Percentiles rank a stretch among this genome's conserved stretches.
Conservation (phyloP, 2,888 invertebrate genomes). For the Nesidiocoris tenuis region DNA sequence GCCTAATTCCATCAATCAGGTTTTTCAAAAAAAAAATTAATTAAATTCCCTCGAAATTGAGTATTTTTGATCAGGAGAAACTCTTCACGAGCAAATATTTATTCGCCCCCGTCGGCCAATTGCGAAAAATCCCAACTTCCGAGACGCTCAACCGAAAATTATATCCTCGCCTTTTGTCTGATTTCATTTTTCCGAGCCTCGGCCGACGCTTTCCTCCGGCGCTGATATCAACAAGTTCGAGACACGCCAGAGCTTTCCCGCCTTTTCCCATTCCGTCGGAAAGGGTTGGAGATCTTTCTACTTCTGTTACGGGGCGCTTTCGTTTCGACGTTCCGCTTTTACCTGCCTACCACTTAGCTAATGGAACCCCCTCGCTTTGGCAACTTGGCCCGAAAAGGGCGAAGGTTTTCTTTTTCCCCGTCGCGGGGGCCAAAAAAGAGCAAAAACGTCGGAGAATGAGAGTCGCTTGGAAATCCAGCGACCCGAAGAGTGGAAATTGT, state of each 20-base stretch:
- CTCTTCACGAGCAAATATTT: too few relatives aligned
- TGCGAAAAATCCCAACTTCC: too few relatives aligned
- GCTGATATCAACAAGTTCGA: conserved; percentile 36
- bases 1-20: too few relatives aligned
- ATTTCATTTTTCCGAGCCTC: background rate
- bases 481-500: conserved; percentile 35
- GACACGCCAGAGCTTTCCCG: conserved; percentile 5
- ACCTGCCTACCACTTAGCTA: conserved; percentile 38
- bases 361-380: conserved; percentile 20
- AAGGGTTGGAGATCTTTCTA: background rate
- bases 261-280: conserved; percentile 1
- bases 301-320: background rate
- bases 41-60: too few relatives aligned
- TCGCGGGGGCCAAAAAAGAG: background rate
- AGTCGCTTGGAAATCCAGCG: conserved; percentile 12
- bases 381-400: conserved; percentile 2
- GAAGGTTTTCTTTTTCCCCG: background rate
- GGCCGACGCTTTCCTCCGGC: background rate
- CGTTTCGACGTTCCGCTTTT: conserved; percentile 17
- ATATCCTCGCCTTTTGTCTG: background rate
- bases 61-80: too few relatives aligned
- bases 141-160: too few relatives aligned
- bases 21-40: too few relatives aligned
- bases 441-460: conserved; percentile 4
- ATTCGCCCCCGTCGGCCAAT: too few relatives aligned